Conservation (phyloP, 2,113 vertebrate species). For the Salminus brasiliensis region DNA sequence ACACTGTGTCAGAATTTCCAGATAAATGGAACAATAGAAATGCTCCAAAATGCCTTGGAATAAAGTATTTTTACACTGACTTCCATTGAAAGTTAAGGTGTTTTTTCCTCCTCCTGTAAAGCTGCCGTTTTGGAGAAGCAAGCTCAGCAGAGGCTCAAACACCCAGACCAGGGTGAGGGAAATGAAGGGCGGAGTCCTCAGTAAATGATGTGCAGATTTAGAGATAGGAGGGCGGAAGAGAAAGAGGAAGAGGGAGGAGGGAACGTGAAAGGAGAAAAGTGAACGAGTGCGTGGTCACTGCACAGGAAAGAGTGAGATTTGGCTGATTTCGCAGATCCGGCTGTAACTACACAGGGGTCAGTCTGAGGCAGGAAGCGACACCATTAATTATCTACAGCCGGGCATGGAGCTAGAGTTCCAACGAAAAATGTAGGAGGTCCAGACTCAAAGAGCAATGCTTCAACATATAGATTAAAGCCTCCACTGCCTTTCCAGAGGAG, state of each 20-base stretch:
- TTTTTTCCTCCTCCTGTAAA: too few relatives aligned
- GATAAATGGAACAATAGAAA: too few relatives aligned
- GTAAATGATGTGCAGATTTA: background rate
- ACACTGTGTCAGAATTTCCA: too few relatives aligned
- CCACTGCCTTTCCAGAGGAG: too few relatives aligned
- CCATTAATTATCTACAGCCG: background rate
- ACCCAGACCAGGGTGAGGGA: background rate
- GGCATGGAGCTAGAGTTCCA: background rate
- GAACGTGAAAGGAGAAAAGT: background rate
- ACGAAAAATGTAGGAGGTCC: background rate
- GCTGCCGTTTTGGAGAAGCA: too few relatives aligned
- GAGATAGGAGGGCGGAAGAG: background rate
- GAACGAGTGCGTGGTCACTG: background rate
- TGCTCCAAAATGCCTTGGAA: too few relatives aligned
- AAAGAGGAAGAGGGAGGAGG: background rate
- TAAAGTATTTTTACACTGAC: too few relatives aligned
- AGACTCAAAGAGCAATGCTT: background rate
- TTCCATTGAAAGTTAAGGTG: too few relatives aligned
- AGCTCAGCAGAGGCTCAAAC: too few relatives aligned
- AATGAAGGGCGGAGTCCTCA: background rate
- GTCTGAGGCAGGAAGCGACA: conserved; percentile 2
- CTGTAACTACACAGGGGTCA: background rate
- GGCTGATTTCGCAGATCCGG: background rate
- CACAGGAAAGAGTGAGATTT: conserved; percentile 12
- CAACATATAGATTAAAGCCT: too few relatives aligned